Base-by-base conservation (phyloP, 2,888 invertebrate species). In the Cataglyphis rosenhaueri region DNA sequence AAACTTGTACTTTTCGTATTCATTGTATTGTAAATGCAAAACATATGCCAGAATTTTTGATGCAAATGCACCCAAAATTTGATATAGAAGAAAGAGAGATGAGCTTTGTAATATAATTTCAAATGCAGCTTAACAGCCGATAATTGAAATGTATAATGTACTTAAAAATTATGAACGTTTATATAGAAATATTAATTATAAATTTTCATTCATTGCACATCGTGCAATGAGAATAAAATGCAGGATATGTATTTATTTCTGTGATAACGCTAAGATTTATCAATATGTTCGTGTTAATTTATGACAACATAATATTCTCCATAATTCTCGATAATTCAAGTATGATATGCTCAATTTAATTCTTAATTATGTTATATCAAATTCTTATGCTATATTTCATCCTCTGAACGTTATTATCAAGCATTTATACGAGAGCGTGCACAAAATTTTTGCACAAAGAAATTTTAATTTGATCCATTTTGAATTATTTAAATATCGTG, bases 401-500 rank as follows among this genome's bases (percentile, higher is more conserved):
- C 0, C 9, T 32, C 9, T 4, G 10, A 75, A 44, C 15, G 15
- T 32, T 59, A 15, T 59, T 59, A 48, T 21, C 12, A 21, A 65
- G 12, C 21, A 75, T 75, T 38, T 52, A 57, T 52, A 65, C 8
- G 35, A 48, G 25, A 18, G n/a, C 35, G 10, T 38, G 18, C 21
- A 18, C 41, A 32, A 70, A 70, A 78, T 57, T 41, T 68, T 25
- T 25, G 32, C 21, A 41, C 1, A 18, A 68, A 21, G 57, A 48
- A 52, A 52, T 52, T n/a, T 52, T n/a, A 8, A 41, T 29, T 57
- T 32, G 21, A 25, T 78, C 35, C 57, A 18, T 21, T 21, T 21
- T 68, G 4, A n/a, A 70, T 70, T 70, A 44, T 78, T 32, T 57
- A 70, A 76, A 76, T 55, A 59, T 35, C 52, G 32, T 32, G 32